Percentiles rank a stretch among this genome's conserved stretches.
These are phyloP conservation scores for Gallinago media DNA, from an alignment of 2,113 vertebrate genomes.

Conservation along the genomic window DNA sequence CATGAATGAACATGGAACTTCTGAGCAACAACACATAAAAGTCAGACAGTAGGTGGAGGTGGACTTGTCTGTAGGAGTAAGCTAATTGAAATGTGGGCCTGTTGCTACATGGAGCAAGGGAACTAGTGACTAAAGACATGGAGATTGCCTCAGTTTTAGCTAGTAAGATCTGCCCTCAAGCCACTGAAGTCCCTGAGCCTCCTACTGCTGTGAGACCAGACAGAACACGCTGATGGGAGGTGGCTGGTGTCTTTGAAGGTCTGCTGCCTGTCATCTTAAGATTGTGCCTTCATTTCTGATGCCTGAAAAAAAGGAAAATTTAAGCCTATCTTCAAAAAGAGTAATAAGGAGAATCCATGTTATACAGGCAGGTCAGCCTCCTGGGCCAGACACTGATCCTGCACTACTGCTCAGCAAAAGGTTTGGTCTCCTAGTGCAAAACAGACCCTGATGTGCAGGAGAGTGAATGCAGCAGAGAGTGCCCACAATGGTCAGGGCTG, in stretches of 20 bases:
- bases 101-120: neutral
- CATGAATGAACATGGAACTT: neutral
- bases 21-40: neutral
- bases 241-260: neutral
- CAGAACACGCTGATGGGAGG: accelerated
- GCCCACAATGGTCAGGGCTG: neutral
- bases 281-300: neutral
- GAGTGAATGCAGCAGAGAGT: neutral
- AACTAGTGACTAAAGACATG: neutral
- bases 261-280: neutral
- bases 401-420: accelerated
- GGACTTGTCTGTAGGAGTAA: neutral
- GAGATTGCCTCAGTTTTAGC: neutral
- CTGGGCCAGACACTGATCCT: accelerated
- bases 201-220: neutral
- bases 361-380: neutral
- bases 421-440: neutral
- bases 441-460: neutral
- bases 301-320: neutral
- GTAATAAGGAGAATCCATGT: neutral
- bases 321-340: neutral
- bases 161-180: neutral
- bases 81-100: neutral
- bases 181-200: neutral
- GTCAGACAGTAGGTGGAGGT: neutral